Base-by-base conservation (phyloP, 2,113 vertebrate species). In the Crotalus tigris region DNA sequence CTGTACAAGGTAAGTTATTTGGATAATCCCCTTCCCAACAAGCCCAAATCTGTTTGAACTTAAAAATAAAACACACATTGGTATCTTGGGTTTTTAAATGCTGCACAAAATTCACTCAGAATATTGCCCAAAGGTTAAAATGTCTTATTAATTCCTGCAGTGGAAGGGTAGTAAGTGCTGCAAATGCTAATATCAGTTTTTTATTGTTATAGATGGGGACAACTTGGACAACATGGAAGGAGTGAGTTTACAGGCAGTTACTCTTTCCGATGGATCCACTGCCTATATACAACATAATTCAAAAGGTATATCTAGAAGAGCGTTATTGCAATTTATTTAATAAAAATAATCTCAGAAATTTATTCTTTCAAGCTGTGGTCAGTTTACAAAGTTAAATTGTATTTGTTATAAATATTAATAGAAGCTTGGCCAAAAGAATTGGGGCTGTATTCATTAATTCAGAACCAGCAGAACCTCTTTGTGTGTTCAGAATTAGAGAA, bases 241-340 rank as follows among this genome's bases (percentile, higher is more conserved):
- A 87, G 99, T 99, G 92, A 99, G 99, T 96, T 97, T 99, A 93
- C 99, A 99, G 97, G 99, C 99, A 49, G 99, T 99, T 75, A 99
- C 99, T 1, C 98, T 99, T 49, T 98, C 98, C 39, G 99, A 99
- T 95, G 99, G 99, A 44, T 99, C 99, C 94, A 99, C 99, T 4
- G 99, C 99, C 46, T 99, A 99, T 91, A 99, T 99, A 95, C 99
- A 99, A 49, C 99, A 99, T 94, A 99, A 98, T 86, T 98, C 98
- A 94, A 99, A 99, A 98, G 98, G 98, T 99, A 97, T 39, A 96
- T 91, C 19, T 51, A 85, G 64, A 1, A 9, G n/a, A 89, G 19
- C 85, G 26, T 26, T 92, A 10, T 23, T 88, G n/a, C 57, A 64
- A 64, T 75, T 88, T 69, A 3, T 58, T 21, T 86, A 75, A 75